Evolutionary conservation across 2,888 invertebrate species (phyloP).

Genomic region (Coecobrya sp.): DNA sequence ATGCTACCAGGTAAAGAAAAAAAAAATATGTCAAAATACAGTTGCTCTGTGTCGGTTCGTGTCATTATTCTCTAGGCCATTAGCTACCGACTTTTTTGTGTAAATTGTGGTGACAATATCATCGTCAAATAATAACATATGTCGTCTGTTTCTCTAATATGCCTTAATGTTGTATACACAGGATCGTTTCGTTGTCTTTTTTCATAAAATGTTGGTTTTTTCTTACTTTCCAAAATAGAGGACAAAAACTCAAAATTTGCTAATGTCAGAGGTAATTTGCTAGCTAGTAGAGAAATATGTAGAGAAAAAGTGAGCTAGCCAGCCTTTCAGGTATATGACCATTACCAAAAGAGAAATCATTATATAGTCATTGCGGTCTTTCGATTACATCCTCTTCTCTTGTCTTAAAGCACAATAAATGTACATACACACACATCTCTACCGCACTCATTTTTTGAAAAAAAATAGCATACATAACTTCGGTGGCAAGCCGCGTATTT

Average conservation of each 20-base stretch:
- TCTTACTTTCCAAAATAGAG: background rate
- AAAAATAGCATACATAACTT: too few relatives aligned
- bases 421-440: too few relatives aligned
- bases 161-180: background rate
- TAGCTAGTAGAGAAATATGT: background rate
- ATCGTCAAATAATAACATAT: background rate
- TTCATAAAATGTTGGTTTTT: background rate
- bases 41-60: background rate
- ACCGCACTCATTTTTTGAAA: too few relatives aligned
- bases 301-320: background rate
- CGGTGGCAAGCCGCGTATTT: too few relatives aligned
- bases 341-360: constrained; percentile 14
- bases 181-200: background rate
- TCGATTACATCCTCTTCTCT: background rate
- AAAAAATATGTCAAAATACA: constrained; percentile 32
- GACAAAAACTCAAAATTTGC: background rate
- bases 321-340: background rate
- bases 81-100: constrained; percentile 11
- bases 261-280: background rate
- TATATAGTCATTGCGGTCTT: constrained; percentile 1
- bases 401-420: too few relatives aligned
- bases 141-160: background rate
- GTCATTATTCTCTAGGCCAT: constrained; percentile 21
- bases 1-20: background rate
- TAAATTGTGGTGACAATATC: constrained; percentile 9